phyloP scores from a whole-genome alignment of 2,797 vertebrate genomes.

The Melopsittacus undulatus region DNA sequence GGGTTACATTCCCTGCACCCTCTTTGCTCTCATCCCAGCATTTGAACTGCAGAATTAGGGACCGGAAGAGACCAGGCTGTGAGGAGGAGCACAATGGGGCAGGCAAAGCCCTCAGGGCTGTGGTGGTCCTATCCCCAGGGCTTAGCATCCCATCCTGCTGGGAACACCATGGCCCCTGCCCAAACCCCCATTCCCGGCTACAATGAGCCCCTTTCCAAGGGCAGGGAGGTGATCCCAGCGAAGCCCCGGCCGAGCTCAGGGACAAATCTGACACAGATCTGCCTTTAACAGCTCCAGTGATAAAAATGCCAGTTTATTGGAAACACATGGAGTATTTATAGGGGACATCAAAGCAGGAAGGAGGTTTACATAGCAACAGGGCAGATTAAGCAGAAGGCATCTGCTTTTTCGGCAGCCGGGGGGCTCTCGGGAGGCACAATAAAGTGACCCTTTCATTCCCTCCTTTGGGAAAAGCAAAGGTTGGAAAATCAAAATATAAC shows the following conservation, averaged over 20 bases:
- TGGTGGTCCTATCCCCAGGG: not conserved
- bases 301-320: slow-evolving; percentile 69
- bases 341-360: slow-evolving; percentile 68
- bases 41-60: not conserved
- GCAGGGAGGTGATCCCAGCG: not conserved
- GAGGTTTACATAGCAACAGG: slow-evolving; percentile 71
- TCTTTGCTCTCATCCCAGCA: not conserved
- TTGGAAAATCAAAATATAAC: slow-evolving; percentile 49
- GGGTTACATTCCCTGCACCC: not conserved
- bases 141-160: not conserved
- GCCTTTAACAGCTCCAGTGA: slow-evolving; percentile 60
- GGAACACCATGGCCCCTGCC: not conserved
- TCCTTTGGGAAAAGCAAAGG: slow-evolving; percentile 10
- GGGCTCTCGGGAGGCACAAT: slow-evolving; percentile 48
- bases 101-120: not conserved
- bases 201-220: not conserved
- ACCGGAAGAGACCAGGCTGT: not conserved
- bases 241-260: not conserved
- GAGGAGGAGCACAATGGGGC: not conserved
- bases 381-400: slow-evolving; percentile 68
- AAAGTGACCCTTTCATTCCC: slow-evolving; percentile 39
- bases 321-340: slow-evolving; percentile 73
- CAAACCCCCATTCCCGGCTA: not conserved
- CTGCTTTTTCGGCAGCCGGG: slow-evolving; percentile 58
- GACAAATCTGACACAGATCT: slow-evolving; percentile 17